Evolutionary conservation across 2,888 invertebrate species (phyloP), one percentile per base, ranked within the genome.

Genomic region (Craniophora ligustri): DNA sequence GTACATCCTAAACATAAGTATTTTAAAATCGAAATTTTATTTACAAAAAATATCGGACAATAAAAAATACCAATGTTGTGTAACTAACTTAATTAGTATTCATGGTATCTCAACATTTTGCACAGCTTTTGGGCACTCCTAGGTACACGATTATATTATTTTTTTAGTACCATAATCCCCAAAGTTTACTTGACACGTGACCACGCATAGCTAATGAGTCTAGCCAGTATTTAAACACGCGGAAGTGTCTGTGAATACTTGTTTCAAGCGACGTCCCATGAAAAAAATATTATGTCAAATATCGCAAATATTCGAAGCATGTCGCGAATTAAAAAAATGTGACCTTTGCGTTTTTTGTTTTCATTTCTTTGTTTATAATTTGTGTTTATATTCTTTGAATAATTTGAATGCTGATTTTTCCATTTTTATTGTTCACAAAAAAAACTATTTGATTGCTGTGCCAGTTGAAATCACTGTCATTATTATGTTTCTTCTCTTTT

Each of bases 201-300:
- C 38, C 34, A 58, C 38, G 32, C 42, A 31, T 58, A 58, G 1
- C 10, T 58, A 18, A 59, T 35, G n/a, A 14, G 8, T 38, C 35
- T 59, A 41, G 30, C 36, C 32, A 36, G 26, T 38, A 44, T 44
- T 46, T 32, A 35, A n/a, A 13, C 39, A 62, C 21, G 42, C 67
- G 68, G 68, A 63, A 72, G 40, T 63, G 55, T 54, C 60, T 60
- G 31, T 15, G 39, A 54, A 46, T 54, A 41, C 16, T 35, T 14
- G 40, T 40, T 57, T 45, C 11, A 50, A 48, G 49, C 44, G 34
- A 64, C 18, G 36, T 36, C 41, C 39, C 38, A 63, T 58, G 63
- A 50, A 36, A 68, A 64, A 50, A 67, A 47, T 15, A 28, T 45
- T 45, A 62, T 51, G 50, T 31, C 57, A 67, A 68, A 62, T 51